Base-by-base conservation (phyloP, 2,888 invertebrate species). In the Heliconius sara region DNA sequence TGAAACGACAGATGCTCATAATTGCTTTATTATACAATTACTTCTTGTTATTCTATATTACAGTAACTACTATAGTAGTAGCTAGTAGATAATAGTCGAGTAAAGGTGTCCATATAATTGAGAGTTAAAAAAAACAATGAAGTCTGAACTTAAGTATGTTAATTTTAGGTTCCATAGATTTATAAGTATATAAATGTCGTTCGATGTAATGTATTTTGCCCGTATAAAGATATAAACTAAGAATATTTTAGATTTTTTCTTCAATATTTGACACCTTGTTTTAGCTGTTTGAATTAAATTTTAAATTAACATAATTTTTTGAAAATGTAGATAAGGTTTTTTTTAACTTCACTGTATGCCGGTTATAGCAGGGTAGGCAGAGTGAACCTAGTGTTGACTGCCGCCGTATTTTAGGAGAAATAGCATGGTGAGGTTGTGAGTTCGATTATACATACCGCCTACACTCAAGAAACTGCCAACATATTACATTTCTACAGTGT, bases 21-120 rank as follows among this genome's bases (percentile, higher is more conserved):
- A 80, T 78, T n/a, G 60, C 78, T 80, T 81, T 79, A 81, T 82
- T 80, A 79, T 79, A 81, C 77, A 63, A 74, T 12, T n/a, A 43
- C 16, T 70, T 70, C 7, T 70, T 25, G 12, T 25, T 43, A 9
- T 34, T 60, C 10, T 60, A 25, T 22, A 43, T n/a, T 57, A 60
- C 25, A 34, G n/a, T 43, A 65, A 30, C 22, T 66, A 30, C 25
- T 25, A n/a, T 43, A 39, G 19, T 75, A 22, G 52, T 22, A 52
- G 0, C 52, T 52, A 52, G 19, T 52, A 52, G 19, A 19, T 52
- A 75, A 65, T 65, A 43, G 6, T 65, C n/a, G 73, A 22, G 9
- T 7, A 75, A 65, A 75, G 75, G 75, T 75, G 75, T 75, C 43
- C 65, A 75, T 75, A 39, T 75, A 75, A 65, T 43, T 75, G 27